A percentile compares a stretch with the other conserved stretches of the same genome.
Evolutionary conservation across 2,888 invertebrate genomes (phyloP).

Genomic region (Fragum fragum): DNA sequence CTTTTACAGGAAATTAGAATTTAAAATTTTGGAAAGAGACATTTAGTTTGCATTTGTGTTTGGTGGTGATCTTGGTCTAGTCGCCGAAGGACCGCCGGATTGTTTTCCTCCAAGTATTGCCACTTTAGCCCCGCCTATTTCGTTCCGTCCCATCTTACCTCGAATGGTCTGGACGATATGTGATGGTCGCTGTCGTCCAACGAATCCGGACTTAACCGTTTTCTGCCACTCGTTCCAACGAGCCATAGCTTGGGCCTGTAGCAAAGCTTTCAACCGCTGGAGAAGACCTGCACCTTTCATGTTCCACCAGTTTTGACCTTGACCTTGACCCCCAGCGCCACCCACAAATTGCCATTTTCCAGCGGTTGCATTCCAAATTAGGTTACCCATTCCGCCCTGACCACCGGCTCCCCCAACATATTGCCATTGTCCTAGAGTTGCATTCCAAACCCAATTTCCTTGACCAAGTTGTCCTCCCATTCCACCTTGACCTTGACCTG

Average conservation of each 20-base stretch:
- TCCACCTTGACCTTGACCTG: slow-evolving; percentile 7
- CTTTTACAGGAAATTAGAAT: neutral
- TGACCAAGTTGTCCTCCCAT: slow-evolving; percentile 9
- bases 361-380: neutral
- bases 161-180: slow-evolving; percentile 50
- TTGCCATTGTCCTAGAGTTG: slow-evolving; percentile 15
- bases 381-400: neutral
- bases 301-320: slow-evolving; percentile 10
- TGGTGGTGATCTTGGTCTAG: neutral
- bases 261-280: slow-evolving; percentile 39
- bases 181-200: slow-evolving; percentile 36
- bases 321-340: neutral
- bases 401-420: slow-evolving; percentile 23
- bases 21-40: neutral
- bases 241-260: slow-evolving; percentile 34
- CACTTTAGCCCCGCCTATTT: slow-evolving; percentile 42
- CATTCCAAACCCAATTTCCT: slow-evolving; percentile 10
- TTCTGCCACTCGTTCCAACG: slow-evolving; percentile 18
- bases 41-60: slow-evolving; percentile 13
- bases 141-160: slow-evolving; percentile 47
- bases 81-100: neutral
- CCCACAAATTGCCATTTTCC: neutral
- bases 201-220: slow-evolving; percentile 37
- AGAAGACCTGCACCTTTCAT: slow-evolving; percentile 32
- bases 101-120: slow-evolving; percentile 36